Base-by-base conservation (phyloP, 1,140 invertebrate species). In the Formica selysi region DNA sequence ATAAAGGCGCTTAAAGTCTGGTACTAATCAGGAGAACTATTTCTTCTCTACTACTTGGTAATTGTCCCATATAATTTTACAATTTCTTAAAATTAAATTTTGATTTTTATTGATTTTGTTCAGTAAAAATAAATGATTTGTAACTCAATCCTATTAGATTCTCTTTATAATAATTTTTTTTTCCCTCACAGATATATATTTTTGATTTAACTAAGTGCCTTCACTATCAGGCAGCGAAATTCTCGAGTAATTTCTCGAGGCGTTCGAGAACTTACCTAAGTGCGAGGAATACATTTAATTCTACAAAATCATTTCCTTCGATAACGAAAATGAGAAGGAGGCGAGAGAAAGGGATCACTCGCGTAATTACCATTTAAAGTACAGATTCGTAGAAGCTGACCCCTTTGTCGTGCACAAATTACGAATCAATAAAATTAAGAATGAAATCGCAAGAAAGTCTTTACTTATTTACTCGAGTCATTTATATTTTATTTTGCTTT, bases 281-380 rank as follows among this genome's bases (percentile, higher is more conserved):
- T 68, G 62, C 76, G 44, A 67, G 44, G 64, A 80, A 80, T 80
- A 80, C 76, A 80, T 80, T 80, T 80, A 80, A 80, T 80, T 68
- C 67, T 80, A 80, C 76, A 70, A 80, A 80, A 80, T 80, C 76
- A 32, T 70, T 70, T 80, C 64, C 76, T 41, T 22, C 59, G 65
- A 81, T 54, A 61, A 26, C 38, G 54, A 38, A 76, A 62, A 85
- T 32, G 83, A 48, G 32, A 22, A 65, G 61, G 38, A 65, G 83
- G 73, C 68, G 44, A 61, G 74, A 74, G 61, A 57, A 65, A 38
- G 38, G 76, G 62, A 79, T 67, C 76, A 68, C 62, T 57, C 76
- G 16, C 19, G 76, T 80, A 80, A 80, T 80, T 80, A 80, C 76
- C 76, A 80, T 80, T 80, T 80, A 80, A 80, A 80, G 48, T 48